Conservation (phyloP, 1,140 invertebrate genomes). For the Neodiprion fabricii region DNA sequence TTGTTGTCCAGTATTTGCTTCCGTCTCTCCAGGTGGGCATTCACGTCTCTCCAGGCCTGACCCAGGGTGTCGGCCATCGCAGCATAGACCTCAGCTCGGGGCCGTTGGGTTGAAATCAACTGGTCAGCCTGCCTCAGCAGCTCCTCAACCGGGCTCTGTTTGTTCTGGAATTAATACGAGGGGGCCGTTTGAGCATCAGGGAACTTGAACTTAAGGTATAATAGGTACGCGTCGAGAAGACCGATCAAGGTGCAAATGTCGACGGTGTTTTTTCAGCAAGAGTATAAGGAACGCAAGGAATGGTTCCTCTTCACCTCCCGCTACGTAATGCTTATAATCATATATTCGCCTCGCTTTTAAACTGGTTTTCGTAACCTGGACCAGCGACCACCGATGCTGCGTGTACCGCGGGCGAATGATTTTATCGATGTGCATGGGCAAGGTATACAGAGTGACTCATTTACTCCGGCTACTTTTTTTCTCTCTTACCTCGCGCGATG, state of each 20-base stretch:
- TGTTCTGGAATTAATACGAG: slow-evolving; percentile 68
- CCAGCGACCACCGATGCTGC: neutral
- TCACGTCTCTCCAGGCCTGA: slow-evolving; percentile 88
- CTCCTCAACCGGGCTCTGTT: slow-evolving; percentile 91
- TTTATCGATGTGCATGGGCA: neutral
- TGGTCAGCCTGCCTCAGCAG: slow-evolving; percentile 85
- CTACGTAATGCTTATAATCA: too few relatives aligned
- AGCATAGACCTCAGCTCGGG: slow-evolving; percentile 81
- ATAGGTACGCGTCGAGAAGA: neutral
- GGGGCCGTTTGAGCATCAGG: neutral
- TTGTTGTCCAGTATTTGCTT: slow-evolving; percentile 80
- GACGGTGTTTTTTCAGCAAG: neutral
- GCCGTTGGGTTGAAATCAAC: slow-evolving; percentile 79
- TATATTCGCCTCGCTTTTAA: neutral
- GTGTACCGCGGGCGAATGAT: neutral
- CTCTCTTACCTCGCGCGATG: neutral
- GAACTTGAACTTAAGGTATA: neutral
- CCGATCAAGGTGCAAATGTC: neutral
- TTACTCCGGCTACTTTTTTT: neutral
- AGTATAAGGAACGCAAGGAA: neutral
- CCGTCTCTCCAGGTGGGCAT: slow-evolving; percentile 78
- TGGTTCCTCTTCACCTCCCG: neutral
- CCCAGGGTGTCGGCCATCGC: slow-evolving; percentile 91
- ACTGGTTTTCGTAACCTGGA: neutral
- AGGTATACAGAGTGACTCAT: slow-evolving; percentile 1